Evolutionary conservation across 1,140 invertebrate species (phyloP).

Genomic region (Mactra quadrangularis): DNA sequence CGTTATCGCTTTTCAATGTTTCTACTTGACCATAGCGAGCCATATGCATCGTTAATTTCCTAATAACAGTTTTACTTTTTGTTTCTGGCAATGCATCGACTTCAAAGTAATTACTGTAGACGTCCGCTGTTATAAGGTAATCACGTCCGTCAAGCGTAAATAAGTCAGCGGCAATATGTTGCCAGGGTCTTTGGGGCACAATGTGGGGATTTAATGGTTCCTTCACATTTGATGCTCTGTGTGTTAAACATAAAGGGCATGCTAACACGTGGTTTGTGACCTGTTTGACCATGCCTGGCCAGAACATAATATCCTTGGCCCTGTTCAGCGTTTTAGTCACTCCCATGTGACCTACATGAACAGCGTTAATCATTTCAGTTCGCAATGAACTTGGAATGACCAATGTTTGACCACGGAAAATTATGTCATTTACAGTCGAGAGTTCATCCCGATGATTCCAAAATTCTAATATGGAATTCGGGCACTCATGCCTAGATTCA

Average conservation of each 20-base stretch:
- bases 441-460: conserved; percentile 61
- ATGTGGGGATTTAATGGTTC: conserved; percentile 47
- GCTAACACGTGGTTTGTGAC: conserved; percentile 3
- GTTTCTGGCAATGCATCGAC: conserved; percentile 17
- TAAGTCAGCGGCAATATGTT: conserved; percentile 53
- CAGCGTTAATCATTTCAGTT: neutral
- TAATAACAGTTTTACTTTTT: conserved; percentile 36
- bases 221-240: conserved; percentile 29
- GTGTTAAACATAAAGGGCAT: conserved; percentile 16
- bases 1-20: conserved; percentile 82
- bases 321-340: neutral
- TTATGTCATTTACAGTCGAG: conserved; percentile 6
- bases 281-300: neutral
- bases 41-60: conserved; percentile 45
- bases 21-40: conserved; percentile 53
- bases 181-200: conserved; percentile 29
- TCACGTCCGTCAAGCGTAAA: conserved; percentile 52
- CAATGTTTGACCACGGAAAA: neutral
- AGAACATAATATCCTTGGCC: conserved; percentile 11
- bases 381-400: neutral
- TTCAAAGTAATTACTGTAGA: conserved; percentile 61
- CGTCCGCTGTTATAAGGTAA: conserved; percentile 65
- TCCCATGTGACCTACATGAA: neutral
- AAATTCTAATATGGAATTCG: neutral
- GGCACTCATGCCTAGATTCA: neutral